Percentiles rank a stretch among this genome's conserved stretches.
These are phyloP conservation scores for Cyclina sinensis DNA, from an alignment of 1,140 invertebrate species.

Conservation along the genomic window DNA sequence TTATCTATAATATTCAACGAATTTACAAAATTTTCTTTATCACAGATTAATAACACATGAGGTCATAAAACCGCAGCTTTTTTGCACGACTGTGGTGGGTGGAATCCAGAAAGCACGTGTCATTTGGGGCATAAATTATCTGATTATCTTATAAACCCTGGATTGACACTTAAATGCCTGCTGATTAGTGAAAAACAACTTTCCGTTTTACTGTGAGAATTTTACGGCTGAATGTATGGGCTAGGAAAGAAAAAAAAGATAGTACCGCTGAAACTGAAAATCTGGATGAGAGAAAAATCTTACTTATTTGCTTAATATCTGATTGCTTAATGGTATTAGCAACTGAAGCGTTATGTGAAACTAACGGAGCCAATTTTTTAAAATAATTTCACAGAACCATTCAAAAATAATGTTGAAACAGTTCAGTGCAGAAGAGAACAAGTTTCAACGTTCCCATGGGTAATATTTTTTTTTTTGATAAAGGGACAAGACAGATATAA, in stretches of 20 bases:
- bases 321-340: neutral
- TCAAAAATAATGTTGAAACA: too few species aligned
- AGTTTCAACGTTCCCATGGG: neutral
- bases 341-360: neutral
- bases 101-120: neutral
- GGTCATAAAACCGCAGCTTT: too few species aligned
- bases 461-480: too few species aligned
- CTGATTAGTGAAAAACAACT: neutral
- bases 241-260: neutral
- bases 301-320: neutral
- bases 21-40: too few species aligned
- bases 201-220: constrained; percentile 20
- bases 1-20: too few species aligned
- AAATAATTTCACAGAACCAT: too few species aligned
- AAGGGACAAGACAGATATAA: neutral
- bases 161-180: constrained; percentile 20
- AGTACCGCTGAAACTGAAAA: too few species aligned
- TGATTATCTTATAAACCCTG: neutral
- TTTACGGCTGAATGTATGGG: neutral
- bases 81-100: neutral
- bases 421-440: too few species aligned
- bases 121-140: neutral
- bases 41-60: too few species aligned
- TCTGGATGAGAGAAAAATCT: neutral
- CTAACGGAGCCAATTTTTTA: too few species aligned